Evolutionary conservation across 53 echinoderm and acorn worm genomes (phyloP), one percentile per base, ranked within the genome.

Genomic region (Luidia sarsii): DNA sequence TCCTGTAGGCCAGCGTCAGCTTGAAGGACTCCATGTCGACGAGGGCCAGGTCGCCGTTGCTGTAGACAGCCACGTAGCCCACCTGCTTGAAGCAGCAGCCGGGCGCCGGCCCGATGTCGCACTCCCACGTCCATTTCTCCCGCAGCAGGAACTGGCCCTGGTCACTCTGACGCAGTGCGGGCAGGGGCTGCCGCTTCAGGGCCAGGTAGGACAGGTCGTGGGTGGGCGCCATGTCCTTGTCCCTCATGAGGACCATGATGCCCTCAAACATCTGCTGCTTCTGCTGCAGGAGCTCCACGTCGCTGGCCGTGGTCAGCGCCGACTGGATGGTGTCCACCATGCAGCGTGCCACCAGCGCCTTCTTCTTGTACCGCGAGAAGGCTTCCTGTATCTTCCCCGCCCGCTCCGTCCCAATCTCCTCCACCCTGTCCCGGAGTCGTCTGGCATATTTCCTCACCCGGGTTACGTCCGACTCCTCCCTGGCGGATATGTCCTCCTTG

Each of bases 11-110:
- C 19, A 77, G 18, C 2, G 33, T 77, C 45, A 77, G 2, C 20
- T 41, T 28, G 60, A 59, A 77, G n/a, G 45, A 43, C 46, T 60
- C 46, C 77, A 77, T 32, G 32, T 77, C 77, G 1, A 61, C 46
- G 7, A 39, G 19, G 33, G 77, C 77, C 9, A 77, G 11, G 31
- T 59, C 45, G 16, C 77, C 61, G 27, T 60, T 77, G 30, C 60
- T 55, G 33, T 60, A 77, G 31, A 61, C 30, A 6, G 77, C 77
- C 59, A 77, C 33, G 32, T 15, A 77, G 41, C 77, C 77, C 0
- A 31, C 28, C 60, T 45, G 77, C 45, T 32, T 10, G 14, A 59
- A 57, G 2, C 23, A 15, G 2, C 15, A 29, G 1, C 18, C 25
- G 20, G n/a, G 4, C 6, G 23, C 7, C 19, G 8, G 19, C 6